A percentile compares a stretch with the other conserved stretches of the same genome.
Conservation (phyloP, 1,140 invertebrate species). For the Protaetia brevitarsis region DNA sequence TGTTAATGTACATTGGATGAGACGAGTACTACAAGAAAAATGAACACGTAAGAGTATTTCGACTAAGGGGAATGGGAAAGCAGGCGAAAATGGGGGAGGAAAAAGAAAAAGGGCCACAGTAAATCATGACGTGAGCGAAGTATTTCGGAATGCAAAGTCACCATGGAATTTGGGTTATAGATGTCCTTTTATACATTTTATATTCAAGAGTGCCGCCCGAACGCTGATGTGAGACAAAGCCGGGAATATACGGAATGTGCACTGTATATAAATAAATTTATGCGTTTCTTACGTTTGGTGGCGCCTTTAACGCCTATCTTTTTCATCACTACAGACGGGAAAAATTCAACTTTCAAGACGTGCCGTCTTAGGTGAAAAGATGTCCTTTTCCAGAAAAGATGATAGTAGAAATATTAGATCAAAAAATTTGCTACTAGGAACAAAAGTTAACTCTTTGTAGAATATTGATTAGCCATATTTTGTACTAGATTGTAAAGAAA, state of each 20-base stretch:
- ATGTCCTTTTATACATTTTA: conserved; percentile 18
- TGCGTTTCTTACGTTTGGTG: not conserved
- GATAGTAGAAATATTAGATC: not conserved
- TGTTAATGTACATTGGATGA: conserved; percentile 2
- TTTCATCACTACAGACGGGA: not conserved
- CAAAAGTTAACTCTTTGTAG: too few relatives aligned
- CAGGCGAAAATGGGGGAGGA: not conserved
- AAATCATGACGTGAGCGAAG: conserved; percentile 1
- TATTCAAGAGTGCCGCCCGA: conserved; percentile 8
- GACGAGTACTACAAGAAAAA: not conserved
- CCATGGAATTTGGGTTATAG: conserved; percentile 16
- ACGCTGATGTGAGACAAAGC: conserved; percentile 8
- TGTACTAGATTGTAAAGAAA: too few relatives aligned
- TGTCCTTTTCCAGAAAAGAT: too few relatives aligned
- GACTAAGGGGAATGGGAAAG: not conserved
- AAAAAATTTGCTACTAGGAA: too few relatives aligned
- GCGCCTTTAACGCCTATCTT: too few relatives aligned
- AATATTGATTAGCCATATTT: not conserved
- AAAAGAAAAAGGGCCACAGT: conserved; percentile 4
- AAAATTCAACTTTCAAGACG: not conserved
- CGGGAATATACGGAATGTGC: conserved; percentile 12
- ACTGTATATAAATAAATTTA: conserved; percentile 18
- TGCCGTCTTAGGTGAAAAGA: too few relatives aligned
- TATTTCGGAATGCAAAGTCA: conserved; percentile 18
- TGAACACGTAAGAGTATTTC: conserved; percentile 7